A percentile compares a stretch with the other conserved stretches of the same genome.
phyloP scores from a whole-genome alignment of 2,797 vertebrate species.

The Huso huso region DNA sequence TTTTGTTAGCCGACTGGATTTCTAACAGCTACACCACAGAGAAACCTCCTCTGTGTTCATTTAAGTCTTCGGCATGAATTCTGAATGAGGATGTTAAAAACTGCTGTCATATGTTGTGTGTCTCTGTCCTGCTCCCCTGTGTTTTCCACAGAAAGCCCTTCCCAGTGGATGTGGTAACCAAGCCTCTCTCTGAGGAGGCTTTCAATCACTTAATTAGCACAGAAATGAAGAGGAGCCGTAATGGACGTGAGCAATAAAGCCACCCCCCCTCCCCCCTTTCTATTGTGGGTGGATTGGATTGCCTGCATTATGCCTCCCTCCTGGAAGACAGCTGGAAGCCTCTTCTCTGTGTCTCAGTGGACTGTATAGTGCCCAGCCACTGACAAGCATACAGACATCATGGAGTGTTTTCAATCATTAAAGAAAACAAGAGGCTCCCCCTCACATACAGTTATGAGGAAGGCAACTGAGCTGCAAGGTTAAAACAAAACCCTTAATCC shows the following conservation, averaged over 20 bases:
- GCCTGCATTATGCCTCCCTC: slow-evolving; percentile 5
- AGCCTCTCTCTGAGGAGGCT: slow-evolving; percentile 25
- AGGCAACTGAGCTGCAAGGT: too few species aligned
- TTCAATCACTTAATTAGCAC: slow-evolving; percentile 23
- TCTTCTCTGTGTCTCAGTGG: slow-evolving; percentile 3
- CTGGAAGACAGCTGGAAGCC: slow-evolving; percentile 9
- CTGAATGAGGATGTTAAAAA: slow-evolving; percentile 21
- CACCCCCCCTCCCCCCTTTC: slow-evolving; percentile 9
- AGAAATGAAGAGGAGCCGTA: slow-evolving; percentile 13
- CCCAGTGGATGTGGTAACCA: slow-evolving; percentile 13
- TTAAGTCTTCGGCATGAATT: slow-evolving; percentile 15
- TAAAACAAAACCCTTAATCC: too few species aligned
- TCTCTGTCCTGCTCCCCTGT: slow-evolving; percentile 20
- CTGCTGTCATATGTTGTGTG: slow-evolving; percentile 21
- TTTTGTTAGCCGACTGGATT: slow-evolving; percentile 7
- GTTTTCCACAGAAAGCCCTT: slow-evolving; percentile 15
- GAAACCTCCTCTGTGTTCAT: neutral
- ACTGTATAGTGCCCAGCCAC: slow-evolving; percentile 8
- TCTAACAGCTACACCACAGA: slow-evolving; percentile 5
- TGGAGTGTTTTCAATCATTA: slow-evolving; percentile 1
- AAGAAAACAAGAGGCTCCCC: neutral
- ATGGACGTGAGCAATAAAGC: slow-evolving; percentile 22
- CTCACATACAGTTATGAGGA: too few species aligned
- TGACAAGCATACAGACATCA: slow-evolving; percentile 12
- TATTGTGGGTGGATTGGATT: slow-evolving; percentile 10